Conservation (phyloP, 2,113 vertebrate genomes). For the Ciconia stormi region DNA sequence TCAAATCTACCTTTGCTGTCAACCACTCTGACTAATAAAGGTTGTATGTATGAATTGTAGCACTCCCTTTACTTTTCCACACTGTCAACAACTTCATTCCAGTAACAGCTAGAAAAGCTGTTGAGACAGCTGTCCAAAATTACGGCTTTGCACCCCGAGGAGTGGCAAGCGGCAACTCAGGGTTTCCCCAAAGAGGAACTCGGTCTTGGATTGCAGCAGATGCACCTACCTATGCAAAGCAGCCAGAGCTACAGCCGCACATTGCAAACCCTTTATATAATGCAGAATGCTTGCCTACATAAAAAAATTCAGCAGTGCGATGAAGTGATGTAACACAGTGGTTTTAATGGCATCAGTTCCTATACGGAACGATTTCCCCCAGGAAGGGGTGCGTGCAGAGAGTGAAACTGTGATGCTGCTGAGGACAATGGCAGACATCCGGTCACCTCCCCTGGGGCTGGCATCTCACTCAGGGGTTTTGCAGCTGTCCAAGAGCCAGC, state of each 20-base stretch:
- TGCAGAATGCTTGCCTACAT: neutral
- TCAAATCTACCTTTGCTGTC: neutral
- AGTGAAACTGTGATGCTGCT: neutral
- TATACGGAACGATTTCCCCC: accelerated
- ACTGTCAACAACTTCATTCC: neutral
- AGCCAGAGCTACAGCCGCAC: neutral
- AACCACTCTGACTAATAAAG: slow-evolving; percentile 51
- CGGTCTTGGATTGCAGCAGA: neutral
- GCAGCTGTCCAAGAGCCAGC: neutral
- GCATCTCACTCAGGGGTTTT: neutral
- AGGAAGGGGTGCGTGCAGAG: neutral
- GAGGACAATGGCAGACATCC: neutral
- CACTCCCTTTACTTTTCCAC: neutral
- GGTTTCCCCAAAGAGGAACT: neutral
- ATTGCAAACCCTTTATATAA: neutral
- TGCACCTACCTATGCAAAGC: neutral
- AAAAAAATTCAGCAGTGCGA: neutral
- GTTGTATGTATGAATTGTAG: neutral
- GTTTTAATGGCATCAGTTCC: neutral
- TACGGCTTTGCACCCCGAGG: neutral
- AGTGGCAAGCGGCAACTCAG: neutral
- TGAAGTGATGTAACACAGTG: neutral
- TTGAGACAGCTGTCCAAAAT: neutral
- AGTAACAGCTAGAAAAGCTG: neutral
- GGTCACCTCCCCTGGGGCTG: too few species aligned